Conservation (phyloP, 2,797 vertebrate species). For the Channa striata region DNA sequence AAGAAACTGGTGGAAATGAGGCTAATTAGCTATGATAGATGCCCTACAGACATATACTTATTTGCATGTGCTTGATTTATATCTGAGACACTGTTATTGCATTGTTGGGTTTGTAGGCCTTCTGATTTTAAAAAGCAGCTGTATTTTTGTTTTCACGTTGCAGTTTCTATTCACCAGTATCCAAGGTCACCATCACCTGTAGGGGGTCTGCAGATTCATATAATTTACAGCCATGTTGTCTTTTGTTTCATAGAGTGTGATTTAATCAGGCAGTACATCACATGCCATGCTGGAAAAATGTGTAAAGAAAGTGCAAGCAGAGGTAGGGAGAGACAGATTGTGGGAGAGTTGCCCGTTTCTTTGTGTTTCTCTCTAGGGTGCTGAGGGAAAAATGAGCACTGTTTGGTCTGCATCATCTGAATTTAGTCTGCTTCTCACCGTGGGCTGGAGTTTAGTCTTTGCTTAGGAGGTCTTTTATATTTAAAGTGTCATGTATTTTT, state of each 20-base stretch:
- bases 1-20: constrained; percentile 19
- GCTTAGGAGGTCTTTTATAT: constrained; percentile 25
- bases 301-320: constrained; percentile 27
- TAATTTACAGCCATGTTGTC: constrained; percentile 48
- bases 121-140: constrained; percentile 10
- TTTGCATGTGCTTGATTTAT: not conserved
- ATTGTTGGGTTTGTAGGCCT: not conserved
- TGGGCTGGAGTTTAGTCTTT: constrained; percentile 17
- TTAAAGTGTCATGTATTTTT: constrained; percentile 12
- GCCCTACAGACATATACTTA: constrained; percentile 14
- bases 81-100: constrained; percentile 2
- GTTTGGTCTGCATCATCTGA: constrained; percentile 55
- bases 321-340: constrained; percentile 46
- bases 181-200: constrained; percentile 50
- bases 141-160: constrained; percentile 6
- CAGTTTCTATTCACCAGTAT: constrained; percentile 18
- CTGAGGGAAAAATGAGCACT: constrained; percentile 40
- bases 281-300: constrained; percentile 46
- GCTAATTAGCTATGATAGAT: constrained; percentile 27
- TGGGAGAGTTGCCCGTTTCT: constrained; percentile 60
- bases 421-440: constrained; percentile 37
- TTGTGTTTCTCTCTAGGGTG: constrained; percentile 67
- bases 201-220: constrained; percentile 26
- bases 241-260: constrained; percentile 59
- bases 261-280: constrained; percentile 65